A percentile compares a stretch with the other conserved stretches of the same genome.
Conservation (phyloP, 2,888 invertebrate species). For the Keiferia lycopersicella region DNA sequence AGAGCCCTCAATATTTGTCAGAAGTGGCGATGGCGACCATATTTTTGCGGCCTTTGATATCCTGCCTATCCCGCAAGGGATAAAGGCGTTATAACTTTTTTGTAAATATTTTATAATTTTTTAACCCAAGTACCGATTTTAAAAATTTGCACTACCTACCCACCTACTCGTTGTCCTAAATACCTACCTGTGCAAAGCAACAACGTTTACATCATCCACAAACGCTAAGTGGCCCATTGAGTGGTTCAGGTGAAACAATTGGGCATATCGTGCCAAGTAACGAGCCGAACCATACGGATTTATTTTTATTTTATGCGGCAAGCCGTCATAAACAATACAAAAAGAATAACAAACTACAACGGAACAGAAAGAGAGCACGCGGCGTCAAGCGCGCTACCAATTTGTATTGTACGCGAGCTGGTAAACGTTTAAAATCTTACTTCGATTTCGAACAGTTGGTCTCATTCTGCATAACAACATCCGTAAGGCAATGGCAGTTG, state of each 20-base stretch:
- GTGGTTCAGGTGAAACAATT: constrained; percentile 49
- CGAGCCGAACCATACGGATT: constrained; percentile 50
- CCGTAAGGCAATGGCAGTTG: constrained; percentile 79
- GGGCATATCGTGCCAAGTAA: constrained; percentile 37
- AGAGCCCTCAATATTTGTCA: too few relatives aligned
- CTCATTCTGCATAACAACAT: constrained; percentile 79
- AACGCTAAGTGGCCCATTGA: constrained; percentile 55
- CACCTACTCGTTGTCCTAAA: not conserved
- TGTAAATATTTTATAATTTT: too few relatives aligned
- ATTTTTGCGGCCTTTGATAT: too few relatives aligned
- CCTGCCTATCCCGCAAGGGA: too few relatives aligned
- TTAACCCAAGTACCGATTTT: too few relatives aligned
- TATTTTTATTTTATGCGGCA: constrained; percentile 55
- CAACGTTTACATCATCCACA: constrained; percentile 43
- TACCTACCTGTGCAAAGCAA: constrained; percentile 24
- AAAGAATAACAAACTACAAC: constrained; percentile 52
- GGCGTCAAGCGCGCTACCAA: constrained; percentile 72
- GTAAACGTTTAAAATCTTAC: constrained; percentile 79
- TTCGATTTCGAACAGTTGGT: constrained; percentile 72
- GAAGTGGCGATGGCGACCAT: too few relatives aligned
- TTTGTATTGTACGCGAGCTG: constrained; percentile 75
- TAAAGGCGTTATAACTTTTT: too few relatives aligned
- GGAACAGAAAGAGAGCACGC: constrained; percentile 66
- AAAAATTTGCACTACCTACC: not conserved
- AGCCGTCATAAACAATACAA: constrained; percentile 54